These are phyloP conservation scores for Orientallactaga bullata DNA, from an alignment of 2,113 vertebrate genomes.

Conservation along the genomic window DNA sequence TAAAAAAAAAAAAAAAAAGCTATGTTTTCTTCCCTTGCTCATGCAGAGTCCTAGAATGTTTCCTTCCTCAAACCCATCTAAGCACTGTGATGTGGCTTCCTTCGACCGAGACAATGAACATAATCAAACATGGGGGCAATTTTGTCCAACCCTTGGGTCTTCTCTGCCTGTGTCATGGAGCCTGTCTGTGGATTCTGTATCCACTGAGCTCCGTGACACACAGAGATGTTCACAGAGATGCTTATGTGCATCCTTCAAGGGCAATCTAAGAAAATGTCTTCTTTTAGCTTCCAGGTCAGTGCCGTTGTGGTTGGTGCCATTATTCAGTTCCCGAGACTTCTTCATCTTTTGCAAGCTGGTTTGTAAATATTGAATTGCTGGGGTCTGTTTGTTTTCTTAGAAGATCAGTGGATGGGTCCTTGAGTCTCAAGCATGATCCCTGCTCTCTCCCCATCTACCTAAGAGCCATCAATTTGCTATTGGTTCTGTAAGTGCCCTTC, in stretches of 20 bases:
- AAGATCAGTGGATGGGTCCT: neutral
- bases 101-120: neutral
- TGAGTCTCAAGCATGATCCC: neutral
- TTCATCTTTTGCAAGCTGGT: slow-evolving; percentile 5
- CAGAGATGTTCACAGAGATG: neutral
- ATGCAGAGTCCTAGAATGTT: neutral
- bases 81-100: slow-evolving; percentile 18
- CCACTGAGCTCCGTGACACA: neutral
- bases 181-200: slow-evolving; percentile 10
- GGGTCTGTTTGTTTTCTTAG: neutral
- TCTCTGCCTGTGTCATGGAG: neutral
- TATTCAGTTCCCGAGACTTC: slow-evolving; percentile 2
- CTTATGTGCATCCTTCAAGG: slow-evolving; percentile 11
- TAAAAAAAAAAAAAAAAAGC: no score
- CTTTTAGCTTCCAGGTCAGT: slow-evolving; percentile 4
- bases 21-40: neutral
- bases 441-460: neutral
- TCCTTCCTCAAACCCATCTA: neutral
- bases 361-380: neutral
- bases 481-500: neutral
- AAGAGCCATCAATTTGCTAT: neutral
- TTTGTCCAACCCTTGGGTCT: neutral
- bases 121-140: neutral
- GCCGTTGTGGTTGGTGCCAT: neutral
- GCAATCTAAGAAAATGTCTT: slow-evolving; percentile 45